A percentile compares a stretch with the other conserved stretches of the same genome.
Conservation (phyloP, 1,140 invertebrate species). For the Carposina sasakii region DNA sequence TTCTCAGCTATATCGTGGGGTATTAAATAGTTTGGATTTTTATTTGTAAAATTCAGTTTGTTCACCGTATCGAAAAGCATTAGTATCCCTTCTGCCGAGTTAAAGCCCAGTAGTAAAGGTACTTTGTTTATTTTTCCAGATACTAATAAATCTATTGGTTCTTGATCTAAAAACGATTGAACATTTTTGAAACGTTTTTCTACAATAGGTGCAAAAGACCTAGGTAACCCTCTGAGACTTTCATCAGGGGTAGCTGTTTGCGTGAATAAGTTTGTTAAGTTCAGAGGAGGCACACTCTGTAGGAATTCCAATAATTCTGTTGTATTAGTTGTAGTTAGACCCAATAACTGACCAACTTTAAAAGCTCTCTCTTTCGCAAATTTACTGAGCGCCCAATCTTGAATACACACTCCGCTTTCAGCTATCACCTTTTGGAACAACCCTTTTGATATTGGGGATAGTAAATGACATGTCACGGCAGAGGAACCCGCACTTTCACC, state of each 20-base stretch:
- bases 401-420: constrained; percentile 77
- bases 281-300: constrained; percentile 45
- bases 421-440: constrained; percentile 68
- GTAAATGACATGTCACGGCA: constrained; percentile 79
- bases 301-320: constrained; percentile 62
- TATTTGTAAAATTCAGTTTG: constrained; percentile 40
- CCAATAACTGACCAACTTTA: constrained; percentile 53
- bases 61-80: constrained; percentile 38
- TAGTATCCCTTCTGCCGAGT: constrained; percentile 72
- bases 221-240: constrained; percentile 54
- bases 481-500: constrained; percentile 83
- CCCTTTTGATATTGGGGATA: constrained; percentile 79
- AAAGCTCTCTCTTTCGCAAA: constrained; percentile 50
- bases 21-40: constrained; percentile 46
- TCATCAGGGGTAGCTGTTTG: constrained; percentile 44
- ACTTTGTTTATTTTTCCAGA: constrained; percentile 68
- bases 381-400: constrained; percentile 64
- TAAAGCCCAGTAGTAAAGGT: constrained; percentile 77
- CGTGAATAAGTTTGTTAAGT: constrained; percentile 48
- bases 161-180: constrained; percentile 51
- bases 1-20: constrained; percentile 45
- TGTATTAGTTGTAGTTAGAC: constrained; percentile 57
- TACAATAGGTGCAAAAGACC: constrained; percentile 57
- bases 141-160: constrained; percentile 46
- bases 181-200: constrained; percentile 55